Percentiles rank a stretch among this genome's conserved stretches.
These are phyloP conservation scores for Chauna torquata DNA, from an alignment of 2,113 vertebrate species.

Conservation along the genomic window DNA sequence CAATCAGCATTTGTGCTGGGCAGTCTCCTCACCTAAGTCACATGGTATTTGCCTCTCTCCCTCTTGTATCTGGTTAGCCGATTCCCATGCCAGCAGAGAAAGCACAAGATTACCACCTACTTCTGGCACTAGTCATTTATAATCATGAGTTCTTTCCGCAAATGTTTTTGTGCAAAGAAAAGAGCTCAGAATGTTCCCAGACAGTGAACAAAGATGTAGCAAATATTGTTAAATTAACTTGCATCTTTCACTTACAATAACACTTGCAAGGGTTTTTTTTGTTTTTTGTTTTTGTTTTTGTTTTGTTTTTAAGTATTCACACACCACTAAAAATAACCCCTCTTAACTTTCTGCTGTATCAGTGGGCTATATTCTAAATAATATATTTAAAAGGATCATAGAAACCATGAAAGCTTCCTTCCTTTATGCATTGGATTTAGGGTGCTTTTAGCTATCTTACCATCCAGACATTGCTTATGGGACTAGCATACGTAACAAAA, in stretches of 20 bases:
- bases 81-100: neutral
- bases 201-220: neutral
- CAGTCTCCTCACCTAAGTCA: neutral
- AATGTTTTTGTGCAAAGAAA: neutral
- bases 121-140: neutral
- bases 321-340: neutral
- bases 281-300: no score
- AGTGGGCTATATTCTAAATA: neutral
- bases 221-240: neutral
- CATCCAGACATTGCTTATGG: neutral
- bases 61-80: rapidly evolving
- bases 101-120: rapidly evolving
- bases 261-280: neutral
- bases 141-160: neutral
- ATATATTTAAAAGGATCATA: neutral
- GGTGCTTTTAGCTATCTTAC: neutral
- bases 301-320: neutral
- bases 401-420: neutral
- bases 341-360: neutral
- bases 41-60: neutral
- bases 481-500: neutral
- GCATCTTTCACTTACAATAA: neutral
- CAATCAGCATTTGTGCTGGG: neutral
- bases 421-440: neutral
- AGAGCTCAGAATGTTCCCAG: neutral